Percentiles rank a stretch among this genome's conserved stretches.
Evolutionary conservation across 2,113 vertebrate species (phyloP).

Genomic region (Eonycteris spelaea): DNA sequence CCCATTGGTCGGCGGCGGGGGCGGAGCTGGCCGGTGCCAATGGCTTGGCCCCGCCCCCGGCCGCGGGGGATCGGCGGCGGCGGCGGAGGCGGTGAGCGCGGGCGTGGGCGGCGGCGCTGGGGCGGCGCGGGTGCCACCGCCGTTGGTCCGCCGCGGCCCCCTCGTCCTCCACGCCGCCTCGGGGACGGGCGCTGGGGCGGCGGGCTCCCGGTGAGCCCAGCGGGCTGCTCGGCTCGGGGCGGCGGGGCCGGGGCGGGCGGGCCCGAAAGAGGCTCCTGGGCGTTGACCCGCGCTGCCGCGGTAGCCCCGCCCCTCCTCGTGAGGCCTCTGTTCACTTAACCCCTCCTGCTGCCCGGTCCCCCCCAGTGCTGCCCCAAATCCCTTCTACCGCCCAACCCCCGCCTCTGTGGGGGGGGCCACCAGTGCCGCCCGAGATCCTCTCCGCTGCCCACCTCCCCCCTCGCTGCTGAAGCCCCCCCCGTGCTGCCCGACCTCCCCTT

Average conservation of each 20-base stretch:
- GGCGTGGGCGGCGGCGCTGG: neutral
- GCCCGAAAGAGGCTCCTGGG: neutral
- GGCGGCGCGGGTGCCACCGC: neutral
- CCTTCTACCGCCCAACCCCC: no score
- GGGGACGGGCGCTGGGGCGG: neutral
- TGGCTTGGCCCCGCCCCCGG: neutral
- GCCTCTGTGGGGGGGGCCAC: no score
- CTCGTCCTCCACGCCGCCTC: neutral
- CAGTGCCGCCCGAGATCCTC: no score
- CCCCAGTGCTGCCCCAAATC: no score
- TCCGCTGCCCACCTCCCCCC: no score
- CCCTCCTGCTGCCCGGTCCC: neutral
- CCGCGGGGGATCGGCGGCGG: neutral
- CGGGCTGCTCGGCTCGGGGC: neutral
- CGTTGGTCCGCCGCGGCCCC: neutral
- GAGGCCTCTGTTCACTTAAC: neutral
- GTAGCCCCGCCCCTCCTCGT: neutral
- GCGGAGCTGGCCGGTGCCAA: neutral
- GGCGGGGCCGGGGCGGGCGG: neutral
- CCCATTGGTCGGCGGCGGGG: neutral
- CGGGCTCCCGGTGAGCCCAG: conserved; percentile 43
- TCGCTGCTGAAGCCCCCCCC: no score
- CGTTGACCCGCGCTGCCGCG: neutral
- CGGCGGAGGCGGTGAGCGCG: neutral
- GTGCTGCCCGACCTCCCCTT: no score